Evolutionary conservation across 2,888 invertebrate species (phyloP).

Genomic region (Harpalus rufipes): DNA sequence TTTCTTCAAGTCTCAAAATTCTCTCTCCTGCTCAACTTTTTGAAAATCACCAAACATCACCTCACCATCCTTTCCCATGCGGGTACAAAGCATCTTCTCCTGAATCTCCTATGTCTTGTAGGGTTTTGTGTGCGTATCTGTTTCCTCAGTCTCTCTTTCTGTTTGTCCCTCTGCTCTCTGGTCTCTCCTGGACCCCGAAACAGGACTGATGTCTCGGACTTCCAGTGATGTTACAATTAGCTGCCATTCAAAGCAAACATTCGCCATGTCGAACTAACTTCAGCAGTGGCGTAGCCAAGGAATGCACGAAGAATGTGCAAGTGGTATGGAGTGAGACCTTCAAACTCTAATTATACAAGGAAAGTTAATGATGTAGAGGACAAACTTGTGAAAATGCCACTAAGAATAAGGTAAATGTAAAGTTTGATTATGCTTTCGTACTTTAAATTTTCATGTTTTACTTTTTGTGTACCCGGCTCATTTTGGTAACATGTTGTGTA

Average conservation of each 20-base stretch:
- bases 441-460: too few relatives aligned
- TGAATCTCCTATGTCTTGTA: too few relatives aligned
- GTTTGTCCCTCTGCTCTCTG: slow-evolving; percentile 22
- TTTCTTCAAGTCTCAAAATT: too few relatives aligned
- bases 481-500: too few relatives aligned
- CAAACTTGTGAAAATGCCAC: background rate
- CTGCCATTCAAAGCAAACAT: slow-evolving; percentile 57
- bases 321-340: background rate
- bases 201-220: background rate
- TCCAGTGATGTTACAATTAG: slow-evolving; percentile 51
- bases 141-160: background rate
- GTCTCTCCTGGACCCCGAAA: background rate
- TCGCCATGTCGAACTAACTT: slow-evolving; percentile 37
- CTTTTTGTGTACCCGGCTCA: too few relatives aligned
- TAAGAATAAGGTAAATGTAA: background rate
- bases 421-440: too few relatives aligned
- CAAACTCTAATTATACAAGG: background rate
- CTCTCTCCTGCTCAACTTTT: too few relatives aligned
- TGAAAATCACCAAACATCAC: background rate
- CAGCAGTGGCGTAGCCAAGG: slow-evolving; percentile 5
- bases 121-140: background rate
- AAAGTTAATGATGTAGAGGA: background rate
- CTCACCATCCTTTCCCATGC: background rate
- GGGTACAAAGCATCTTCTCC: slow-evolving; percentile 4
- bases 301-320: slow-evolving; percentile 13